Evolutionary conservation across 2,113 vertebrate genomes (phyloP).

Genomic region (Etheostoma cragini): DNA sequence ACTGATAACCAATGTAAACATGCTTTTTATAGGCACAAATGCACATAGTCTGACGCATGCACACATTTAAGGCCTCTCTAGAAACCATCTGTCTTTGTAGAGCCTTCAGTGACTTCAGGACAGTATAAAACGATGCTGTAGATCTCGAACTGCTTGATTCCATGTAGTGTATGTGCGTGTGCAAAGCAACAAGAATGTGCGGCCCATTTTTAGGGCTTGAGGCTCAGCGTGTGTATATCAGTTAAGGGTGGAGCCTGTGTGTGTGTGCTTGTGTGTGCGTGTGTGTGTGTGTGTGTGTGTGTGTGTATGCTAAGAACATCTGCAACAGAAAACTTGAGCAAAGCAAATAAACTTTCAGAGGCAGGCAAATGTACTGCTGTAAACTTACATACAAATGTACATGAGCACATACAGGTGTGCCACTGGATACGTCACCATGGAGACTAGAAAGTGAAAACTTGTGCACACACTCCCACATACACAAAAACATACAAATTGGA

Average conservation of each 20-base stretch:
- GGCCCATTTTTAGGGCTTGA: slow-evolving; percentile 45
- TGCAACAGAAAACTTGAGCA: slow-evolving; percentile 26
- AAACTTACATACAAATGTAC: slow-evolving; percentile 22
- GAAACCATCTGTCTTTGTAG: slow-evolving; percentile 68
- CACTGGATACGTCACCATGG: slow-evolving; percentile 48
- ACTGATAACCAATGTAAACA: slow-evolving; percentile 41
- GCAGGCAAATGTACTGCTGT: slow-evolving; percentile 24
- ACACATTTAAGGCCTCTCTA: slow-evolving; percentile 35
- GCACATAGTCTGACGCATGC: slow-evolving; percentile 12
- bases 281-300: slow-evolving; percentile 2
- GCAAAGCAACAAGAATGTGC: slow-evolving; percentile 31
- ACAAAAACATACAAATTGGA: slow-evolving; percentile 28
- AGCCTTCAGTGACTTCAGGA: slow-evolving; percentile 61
- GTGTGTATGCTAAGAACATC: slow-evolving; percentile 8
- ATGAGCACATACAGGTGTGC: slow-evolving; percentile 34
- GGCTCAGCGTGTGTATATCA: slow-evolving; percentile 58
- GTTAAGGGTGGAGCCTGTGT: slow-evolving; percentile 31
- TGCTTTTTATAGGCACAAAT: slow-evolving; percentile 10
- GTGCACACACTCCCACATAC: background rate
- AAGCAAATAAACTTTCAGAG: slow-evolving; percentile 8
- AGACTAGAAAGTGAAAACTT: slow-evolving; percentile 14
- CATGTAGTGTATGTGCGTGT: background rate
- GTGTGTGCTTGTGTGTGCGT: slow-evolving; percentile 13
- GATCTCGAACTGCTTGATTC: slow-evolving; percentile 43
- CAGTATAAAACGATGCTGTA: slow-evolving; percentile 53